Evolutionary conservation across 2,797 vertebrate genomes (phyloP).

Genomic region (Coracias cyanogaster): DNA sequence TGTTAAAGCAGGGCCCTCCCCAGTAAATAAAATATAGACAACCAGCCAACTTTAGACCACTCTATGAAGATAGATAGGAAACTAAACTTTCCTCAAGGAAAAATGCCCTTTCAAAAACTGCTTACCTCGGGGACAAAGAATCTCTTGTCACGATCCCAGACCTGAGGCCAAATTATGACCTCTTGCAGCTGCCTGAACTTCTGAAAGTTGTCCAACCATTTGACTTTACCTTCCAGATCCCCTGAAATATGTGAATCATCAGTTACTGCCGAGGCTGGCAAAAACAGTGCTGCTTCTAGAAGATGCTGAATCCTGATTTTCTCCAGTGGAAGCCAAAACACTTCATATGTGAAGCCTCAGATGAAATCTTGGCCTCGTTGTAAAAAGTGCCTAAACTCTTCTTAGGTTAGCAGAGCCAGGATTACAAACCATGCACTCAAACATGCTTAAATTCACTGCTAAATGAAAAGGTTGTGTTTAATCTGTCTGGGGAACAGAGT

Average conservation of each 20-base stretch:
- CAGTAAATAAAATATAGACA: not conserved
- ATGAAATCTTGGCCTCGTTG: not conserved
- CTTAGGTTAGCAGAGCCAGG: not conserved
- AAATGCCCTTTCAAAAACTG: not conserved
- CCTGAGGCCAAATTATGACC: constrained; percentile 89
- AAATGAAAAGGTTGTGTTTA: not conserved
- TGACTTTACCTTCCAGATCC: constrained; percentile 94
- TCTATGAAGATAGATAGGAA: not conserved
- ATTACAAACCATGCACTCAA: not conserved
- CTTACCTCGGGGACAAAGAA: constrained; percentile 91
- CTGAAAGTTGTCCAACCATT: constrained; percentile 94
- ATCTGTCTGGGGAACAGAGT: not conserved
- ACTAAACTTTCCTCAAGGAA: not conserved
- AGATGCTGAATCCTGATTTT: not conserved
- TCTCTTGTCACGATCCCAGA: constrained; percentile 92
- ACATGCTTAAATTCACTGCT: not conserved
- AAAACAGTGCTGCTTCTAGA: not conserved
- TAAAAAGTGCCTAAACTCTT: not conserved
- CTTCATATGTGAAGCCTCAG: not conserved
- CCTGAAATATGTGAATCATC: constrained; percentile 77
- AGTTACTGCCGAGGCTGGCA: not conserved
- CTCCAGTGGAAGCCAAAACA: not conserved
- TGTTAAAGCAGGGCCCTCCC: not conserved
- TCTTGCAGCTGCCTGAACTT: constrained; percentile 90
- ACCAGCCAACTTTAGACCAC: not conserved